Conservation (phyloP, 92 coral and sea anemone genomes). For the Micromussa lordhowensis region DNA sequence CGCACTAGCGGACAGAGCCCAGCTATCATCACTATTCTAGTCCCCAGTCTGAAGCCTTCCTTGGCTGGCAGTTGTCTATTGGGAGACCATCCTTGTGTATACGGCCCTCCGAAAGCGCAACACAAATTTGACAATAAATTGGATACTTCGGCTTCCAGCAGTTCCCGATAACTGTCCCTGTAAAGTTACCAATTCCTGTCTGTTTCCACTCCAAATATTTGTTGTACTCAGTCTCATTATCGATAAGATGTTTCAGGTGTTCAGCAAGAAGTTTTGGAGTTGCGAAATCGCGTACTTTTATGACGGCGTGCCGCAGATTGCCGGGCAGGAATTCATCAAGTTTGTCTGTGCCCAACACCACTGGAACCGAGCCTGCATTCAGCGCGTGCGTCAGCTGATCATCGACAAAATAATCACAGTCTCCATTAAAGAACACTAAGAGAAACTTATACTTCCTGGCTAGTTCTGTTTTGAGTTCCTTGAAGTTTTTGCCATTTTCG, state of each 20-base stretch:
- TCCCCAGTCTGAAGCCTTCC: not conserved
- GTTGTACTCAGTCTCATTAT: conserved; percentile 63
- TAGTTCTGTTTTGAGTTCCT: conserved; percentile 39
- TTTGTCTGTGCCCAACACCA: conserved; percentile 77
- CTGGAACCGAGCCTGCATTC: conserved; percentile 78
- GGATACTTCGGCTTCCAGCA: conserved; percentile 39
- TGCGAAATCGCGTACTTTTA: conserved; percentile 69
- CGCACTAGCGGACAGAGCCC: too few species aligned
- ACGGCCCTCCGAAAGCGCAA: conserved; percentile 2
- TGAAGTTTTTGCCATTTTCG: conserved; percentile 9
- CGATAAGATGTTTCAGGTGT: conserved; percentile 50
- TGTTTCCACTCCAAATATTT: conserved; percentile 71
- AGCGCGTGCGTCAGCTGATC: conserved; percentile 72
- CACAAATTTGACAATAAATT: conserved; percentile 11
- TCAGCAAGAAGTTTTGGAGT: conserved; percentile 70
- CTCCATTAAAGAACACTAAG: conserved; percentile 72
- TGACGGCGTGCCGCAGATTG: conserved; percentile 47
- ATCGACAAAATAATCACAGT: conserved; percentile 81
- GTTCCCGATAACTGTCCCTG: conserved; percentile 8
- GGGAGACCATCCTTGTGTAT: conserved; percentile 4
- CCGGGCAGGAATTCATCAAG: conserved; percentile 70
- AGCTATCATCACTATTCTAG: too few species aligned
- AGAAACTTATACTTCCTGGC: conserved; percentile 68
- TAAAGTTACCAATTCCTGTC: conserved; percentile 48
- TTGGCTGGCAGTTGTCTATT: not conserved